phyloP scores from a whole-genome alignment of 2,888 invertebrate genomes.

The Tolmerus cingulatus region DNA sequence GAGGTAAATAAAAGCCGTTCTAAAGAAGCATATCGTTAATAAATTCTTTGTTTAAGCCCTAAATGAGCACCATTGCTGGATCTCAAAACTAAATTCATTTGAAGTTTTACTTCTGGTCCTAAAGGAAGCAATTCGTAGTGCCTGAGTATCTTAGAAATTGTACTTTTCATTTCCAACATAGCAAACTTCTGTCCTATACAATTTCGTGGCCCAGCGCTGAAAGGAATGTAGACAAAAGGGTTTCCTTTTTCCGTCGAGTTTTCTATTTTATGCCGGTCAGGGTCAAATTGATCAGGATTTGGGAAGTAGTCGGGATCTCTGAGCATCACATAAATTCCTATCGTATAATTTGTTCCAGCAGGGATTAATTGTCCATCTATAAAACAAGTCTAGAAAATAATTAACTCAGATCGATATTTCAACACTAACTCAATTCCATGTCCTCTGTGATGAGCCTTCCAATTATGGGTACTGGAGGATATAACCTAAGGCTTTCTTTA shows the following conservation, averaged over 20 bases:
- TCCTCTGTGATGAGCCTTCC: slow-evolving; percentile 41
- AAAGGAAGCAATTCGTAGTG: slow-evolving; percentile 57
- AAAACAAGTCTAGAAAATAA: neutral
- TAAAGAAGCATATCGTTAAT: slow-evolving; percentile 10
- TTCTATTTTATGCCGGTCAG: slow-evolving; percentile 63
- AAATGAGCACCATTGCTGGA: slow-evolving; percentile 57
- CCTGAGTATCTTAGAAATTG: slow-evolving; percentile 55
- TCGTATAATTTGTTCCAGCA: slow-evolving; percentile 56
- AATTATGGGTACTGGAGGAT: slow-evolving; percentile 46
- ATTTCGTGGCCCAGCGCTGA: slow-evolving; percentile 61
- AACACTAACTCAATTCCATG: neutral
- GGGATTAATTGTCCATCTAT: slow-evolving; percentile 56
- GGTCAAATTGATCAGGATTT: slow-evolving; percentile 57
- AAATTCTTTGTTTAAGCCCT: slow-evolving; percentile 53
- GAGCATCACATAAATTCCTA: slow-evolving; percentile 58
- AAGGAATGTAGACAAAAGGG: slow-evolving; percentile 57
- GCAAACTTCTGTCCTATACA: slow-evolving; percentile 62
- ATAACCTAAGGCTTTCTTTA: slow-evolving; percentile 45
- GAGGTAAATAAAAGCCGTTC: neutral
- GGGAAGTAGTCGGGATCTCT: slow-evolving; percentile 55
- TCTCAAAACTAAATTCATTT: slow-evolving; percentile 55
- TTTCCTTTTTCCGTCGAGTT: slow-evolving; percentile 53
- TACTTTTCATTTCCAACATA: slow-evolving; percentile 58
- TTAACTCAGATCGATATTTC: neutral
- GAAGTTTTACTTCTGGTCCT: slow-evolving; percentile 53